Percentiles rank a stretch among this genome's conserved stretches.
phyloP scores from a whole-genome alignment of 1,140 invertebrate genomes.

The Littorina saxatilis region DNA sequence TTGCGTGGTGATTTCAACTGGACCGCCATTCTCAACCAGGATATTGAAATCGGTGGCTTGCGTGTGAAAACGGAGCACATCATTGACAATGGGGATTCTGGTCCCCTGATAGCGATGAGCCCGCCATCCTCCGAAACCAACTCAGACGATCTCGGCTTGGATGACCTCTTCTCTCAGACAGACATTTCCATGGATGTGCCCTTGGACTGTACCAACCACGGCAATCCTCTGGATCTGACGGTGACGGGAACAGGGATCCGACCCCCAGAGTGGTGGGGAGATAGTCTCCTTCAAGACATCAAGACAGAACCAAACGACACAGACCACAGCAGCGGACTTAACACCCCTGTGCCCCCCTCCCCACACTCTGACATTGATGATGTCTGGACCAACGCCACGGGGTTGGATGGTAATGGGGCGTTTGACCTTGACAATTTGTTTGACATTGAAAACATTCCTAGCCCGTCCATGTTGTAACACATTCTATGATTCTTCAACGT shows the following conservation, averaged over 20 bases:
- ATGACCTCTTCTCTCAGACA: slow-evolving; percentile 66
- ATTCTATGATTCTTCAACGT: too few relatives aligned
- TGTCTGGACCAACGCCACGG: slow-evolving; percentile 65
- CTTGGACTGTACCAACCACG: slow-evolving; percentile 62
- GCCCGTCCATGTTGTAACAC: slow-evolving; percentile 53
- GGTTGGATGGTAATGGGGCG: slow-evolving; percentile 61
- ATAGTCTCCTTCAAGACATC: slow-evolving; percentile 55
- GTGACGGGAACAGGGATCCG: slow-evolving; percentile 69
- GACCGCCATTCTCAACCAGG: slow-evolving; percentile 77
- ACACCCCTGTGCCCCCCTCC: slow-evolving; percentile 64
- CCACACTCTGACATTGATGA: slow-evolving; percentile 58
- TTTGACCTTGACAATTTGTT: slow-evolving; percentile 74
- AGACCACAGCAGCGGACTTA: slow-evolving; percentile 56
- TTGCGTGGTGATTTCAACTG: slow-evolving; percentile 74
- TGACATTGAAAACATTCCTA: slow-evolving; percentile 71
- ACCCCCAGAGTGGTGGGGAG: slow-evolving; percentile 73
- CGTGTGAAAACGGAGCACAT: slow-evolving; percentile 74
- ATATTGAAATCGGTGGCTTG: slow-evolving; percentile 75
- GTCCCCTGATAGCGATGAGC: slow-evolving; percentile 66
- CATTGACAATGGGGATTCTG: slow-evolving; percentile 57
- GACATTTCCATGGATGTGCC: slow-evolving; percentile 56
- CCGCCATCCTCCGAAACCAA: slow-evolving; percentile 71
- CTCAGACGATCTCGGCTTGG: slow-evolving; percentile 66
- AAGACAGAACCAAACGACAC: slow-evolving; percentile 31
- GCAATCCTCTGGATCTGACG: slow-evolving; percentile 69